Evolutionary conservation across 2,797 vertebrate species (phyloP), one percentile per base, ranked within the genome.

Genomic region (Morus bassanus): DNA sequence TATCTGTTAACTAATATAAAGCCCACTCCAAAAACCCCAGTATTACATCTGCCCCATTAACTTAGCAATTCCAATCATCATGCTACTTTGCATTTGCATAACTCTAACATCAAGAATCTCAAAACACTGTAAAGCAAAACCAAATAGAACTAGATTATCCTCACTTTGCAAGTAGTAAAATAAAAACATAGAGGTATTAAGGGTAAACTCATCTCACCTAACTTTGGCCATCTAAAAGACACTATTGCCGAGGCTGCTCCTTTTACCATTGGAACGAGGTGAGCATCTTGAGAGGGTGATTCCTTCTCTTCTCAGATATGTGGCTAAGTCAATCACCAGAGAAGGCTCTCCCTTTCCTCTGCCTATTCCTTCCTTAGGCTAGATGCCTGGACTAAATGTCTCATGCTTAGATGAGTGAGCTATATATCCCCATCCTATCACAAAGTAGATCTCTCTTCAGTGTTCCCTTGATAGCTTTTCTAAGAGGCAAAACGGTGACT

Each of bases 21-120:
- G n/a, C 10, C 25, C 35, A 51, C 50, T 67, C 50, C 56, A 88
- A 91, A 53, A 94, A 57, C 41, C 28, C 22, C 59, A 74, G 22
- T 82, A 92, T 88, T 79, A 85, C 85, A 91, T 77, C 76, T 59
- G 43, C 76, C 35, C n/a, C 33, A 73, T 93, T 92, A 96, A 91
- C 9, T 75, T 63, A 70, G 41, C 65, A 90, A 67, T 65, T 88
- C 56, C 82, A 91, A 85, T 69, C 27, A 23, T 57, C 21, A 39
- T 13, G 35, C 41, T 67, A 21, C 31, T 92, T 74, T 27, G 39
- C 18, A 59, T 77, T 59, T 91, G n/a, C 1, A 0, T 60, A 92
- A 82, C n/a, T 67, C 50, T 17, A 69, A 25, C 59, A 86, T 31
- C 37, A 75, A 51, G 37, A 74, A 82, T 43, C 60, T 48, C 51